A percentile compares a stretch with the other conserved stretches of the same genome.
Conservation (phyloP, 2,113 vertebrate genomes). For the Guaruba guarouba region DNA sequence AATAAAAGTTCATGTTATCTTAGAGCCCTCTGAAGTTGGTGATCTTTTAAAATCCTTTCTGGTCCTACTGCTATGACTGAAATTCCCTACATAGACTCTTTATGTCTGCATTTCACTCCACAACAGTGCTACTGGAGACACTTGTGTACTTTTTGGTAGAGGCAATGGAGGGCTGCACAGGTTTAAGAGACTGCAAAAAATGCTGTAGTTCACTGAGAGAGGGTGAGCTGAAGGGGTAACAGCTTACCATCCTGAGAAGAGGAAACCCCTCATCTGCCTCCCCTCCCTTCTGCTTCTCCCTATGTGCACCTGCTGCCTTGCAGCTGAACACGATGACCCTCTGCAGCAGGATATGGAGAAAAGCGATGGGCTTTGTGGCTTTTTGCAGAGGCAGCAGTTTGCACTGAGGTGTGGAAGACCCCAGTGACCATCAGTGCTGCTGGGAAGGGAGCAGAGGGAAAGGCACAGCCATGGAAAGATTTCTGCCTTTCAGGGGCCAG, state of each 20-base stretch:
- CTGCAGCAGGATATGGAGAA: background rate
- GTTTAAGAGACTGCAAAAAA: background rate
- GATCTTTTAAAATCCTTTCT: background rate
- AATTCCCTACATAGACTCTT: background rate
- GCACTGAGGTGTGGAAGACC: background rate
- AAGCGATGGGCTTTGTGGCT: background rate
- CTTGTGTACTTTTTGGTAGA: background rate
- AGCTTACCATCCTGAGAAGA: background rate
- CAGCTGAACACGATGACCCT: fast-evolving
- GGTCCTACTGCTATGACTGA: background rate
- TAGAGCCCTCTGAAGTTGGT: background rate
- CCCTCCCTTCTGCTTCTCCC: background rate
- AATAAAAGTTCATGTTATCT: background rate
- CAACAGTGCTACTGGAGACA: background rate
- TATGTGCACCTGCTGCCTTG: background rate
- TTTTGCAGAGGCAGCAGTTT: background rate
- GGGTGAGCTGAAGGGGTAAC: fast-evolving
- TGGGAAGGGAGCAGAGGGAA: background rate
- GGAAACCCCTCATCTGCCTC: background rate
- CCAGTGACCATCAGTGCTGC: fast-evolving
- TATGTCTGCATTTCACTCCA: background rate
- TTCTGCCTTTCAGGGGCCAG: background rate
- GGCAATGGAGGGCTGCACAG: background rate
- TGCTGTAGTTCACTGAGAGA: background rate
- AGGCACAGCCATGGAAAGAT: fast-evolving